phyloP scores from a whole-genome alignment of 2,888 invertebrate genomes.

The Galeopsomyia nigrocyanea region DNA sequence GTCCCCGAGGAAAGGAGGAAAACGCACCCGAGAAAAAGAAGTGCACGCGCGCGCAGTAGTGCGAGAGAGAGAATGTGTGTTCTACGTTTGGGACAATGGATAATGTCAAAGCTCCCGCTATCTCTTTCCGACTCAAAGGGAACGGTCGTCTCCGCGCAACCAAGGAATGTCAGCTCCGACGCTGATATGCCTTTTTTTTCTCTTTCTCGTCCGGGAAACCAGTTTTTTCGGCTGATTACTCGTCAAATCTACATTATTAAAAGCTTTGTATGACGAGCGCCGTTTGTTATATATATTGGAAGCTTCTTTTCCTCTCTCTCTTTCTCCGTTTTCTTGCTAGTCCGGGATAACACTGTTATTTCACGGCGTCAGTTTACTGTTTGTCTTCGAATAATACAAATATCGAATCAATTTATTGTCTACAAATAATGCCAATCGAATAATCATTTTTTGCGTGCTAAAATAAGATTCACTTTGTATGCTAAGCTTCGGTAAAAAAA shows the following conservation, averaged over 20 bases:
- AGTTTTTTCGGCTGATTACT: too few species aligned
- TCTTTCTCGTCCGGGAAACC: too few species aligned
- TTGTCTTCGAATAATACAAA: too few species aligned
- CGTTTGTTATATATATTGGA: conserved; percentile 12
- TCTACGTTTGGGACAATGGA: conserved; percentile 18
- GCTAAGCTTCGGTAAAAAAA: too few species aligned
- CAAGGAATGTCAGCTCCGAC: not conserved
- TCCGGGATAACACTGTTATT: not conserved
- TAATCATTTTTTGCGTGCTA: too few species aligned
- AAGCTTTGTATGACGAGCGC: conserved; percentile 36
- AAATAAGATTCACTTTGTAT: too few species aligned
- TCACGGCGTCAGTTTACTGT: too few species aligned
- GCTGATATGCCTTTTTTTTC: too few species aligned
- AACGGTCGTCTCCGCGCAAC: not conserved
- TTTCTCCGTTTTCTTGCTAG: not conserved
- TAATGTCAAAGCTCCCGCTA: conserved; percentile 20
- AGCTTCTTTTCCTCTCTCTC: conserved; percentile 23
- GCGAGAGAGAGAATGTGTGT: conserved; percentile 15
- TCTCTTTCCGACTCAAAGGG: conserved; percentile 8
- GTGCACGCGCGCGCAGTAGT: not conserved
- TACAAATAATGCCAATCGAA: too few species aligned
- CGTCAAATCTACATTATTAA: too few species aligned
- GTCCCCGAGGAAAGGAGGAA: conserved; percentile 4
- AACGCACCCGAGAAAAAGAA: too few species aligned
- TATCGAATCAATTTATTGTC: too few species aligned